Conservation (phyloP, 1,140 invertebrate species). For the Bilobella aurantiaca region DNA sequence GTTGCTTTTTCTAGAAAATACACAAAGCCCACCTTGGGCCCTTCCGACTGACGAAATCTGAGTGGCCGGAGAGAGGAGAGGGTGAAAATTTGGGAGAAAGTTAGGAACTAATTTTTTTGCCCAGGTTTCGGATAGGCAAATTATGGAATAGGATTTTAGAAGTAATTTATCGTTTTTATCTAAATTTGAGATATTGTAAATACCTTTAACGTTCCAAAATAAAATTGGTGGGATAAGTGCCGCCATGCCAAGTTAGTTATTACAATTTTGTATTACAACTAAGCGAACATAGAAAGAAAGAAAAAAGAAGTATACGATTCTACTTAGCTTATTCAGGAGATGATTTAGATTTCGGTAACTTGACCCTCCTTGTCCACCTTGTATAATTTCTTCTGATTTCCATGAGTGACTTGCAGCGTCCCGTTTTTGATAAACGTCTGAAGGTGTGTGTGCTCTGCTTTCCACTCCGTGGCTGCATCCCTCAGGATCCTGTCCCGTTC, state of each 20-base stretch:
- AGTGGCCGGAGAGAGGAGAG: not conserved
- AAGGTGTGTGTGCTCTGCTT: not conserved
- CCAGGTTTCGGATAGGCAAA: not conserved
- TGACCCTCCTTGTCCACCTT: too few species aligned
- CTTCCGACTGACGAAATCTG: not conserved
- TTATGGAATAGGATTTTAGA: not conserved
- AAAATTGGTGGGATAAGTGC: not conserved
- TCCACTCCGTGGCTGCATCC: not conserved
- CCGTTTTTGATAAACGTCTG: not conserved
- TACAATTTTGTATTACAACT: too few species aligned
- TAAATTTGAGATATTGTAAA: not conserved
- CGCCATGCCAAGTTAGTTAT: too few species aligned
- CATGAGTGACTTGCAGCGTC: not conserved
- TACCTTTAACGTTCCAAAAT: not conserved
- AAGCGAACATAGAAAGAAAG: too few species aligned
- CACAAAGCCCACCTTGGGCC: not conserved
- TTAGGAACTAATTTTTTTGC: not conserved
- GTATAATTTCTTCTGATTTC: not conserved
- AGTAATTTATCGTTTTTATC: not conserved
- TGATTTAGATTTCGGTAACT: too few species aligned
- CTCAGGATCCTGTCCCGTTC: not conserved
- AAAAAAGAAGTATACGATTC: too few species aligned
- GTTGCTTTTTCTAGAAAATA: not conserved
- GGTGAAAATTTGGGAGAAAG: not conserved
- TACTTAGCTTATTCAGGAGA: too few species aligned